Conservation (phyloP, 2,113 vertebrate species). For the Platichthys stellatus region DNA sequence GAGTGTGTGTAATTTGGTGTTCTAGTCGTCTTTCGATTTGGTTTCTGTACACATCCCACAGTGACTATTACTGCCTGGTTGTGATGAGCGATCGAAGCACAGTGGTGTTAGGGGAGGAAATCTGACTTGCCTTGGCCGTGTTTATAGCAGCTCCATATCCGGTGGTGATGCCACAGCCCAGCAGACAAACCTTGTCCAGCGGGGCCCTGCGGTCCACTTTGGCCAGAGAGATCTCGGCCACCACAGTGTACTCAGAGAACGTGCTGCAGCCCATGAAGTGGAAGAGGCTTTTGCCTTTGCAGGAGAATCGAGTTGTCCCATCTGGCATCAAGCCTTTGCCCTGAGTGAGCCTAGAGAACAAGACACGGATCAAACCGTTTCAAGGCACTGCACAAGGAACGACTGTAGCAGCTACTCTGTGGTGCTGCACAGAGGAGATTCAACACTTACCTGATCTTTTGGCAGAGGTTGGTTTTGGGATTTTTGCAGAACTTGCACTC, state of each 20-base stretch:
- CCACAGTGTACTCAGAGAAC: slow-evolving; percentile 84
- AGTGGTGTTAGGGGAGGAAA: background rate
- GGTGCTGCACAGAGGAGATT: background rate
- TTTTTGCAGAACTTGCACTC: slow-evolving; percentile 83
- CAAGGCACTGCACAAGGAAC: background rate
- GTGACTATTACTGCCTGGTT: background rate
- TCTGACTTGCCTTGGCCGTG: slow-evolving; percentile 75
- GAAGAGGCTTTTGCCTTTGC: slow-evolving; percentile 79
- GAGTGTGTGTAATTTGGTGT: too few relatives aligned
- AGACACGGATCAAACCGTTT: background rate
- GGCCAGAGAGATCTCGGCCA: slow-evolving; percentile 79
- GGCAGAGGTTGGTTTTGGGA: slow-evolving; percentile 83
- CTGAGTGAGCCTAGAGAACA: slow-evolving; percentile 70
- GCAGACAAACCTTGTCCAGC: slow-evolving; percentile 82
- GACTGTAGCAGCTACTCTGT: background rate
- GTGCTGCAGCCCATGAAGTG: slow-evolving; percentile 84
- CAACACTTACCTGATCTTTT: slow-evolving; percentile 74
- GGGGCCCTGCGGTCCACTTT: slow-evolving; percentile 77
- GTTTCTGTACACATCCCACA: background rate
- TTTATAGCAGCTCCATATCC: slow-evolving; percentile 83
- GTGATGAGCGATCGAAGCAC: background rate
- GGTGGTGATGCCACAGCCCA: slow-evolving; percentile 82
- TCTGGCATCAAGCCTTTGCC: slow-evolving; percentile 88
- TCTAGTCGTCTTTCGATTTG: background rate
- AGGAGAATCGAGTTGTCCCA: slow-evolving; percentile 84